Evolutionary conservation across 2,888 invertebrate genomes (phyloP), one percentile per base, ranked within the genome.

Genomic region (Agrilus mali): DNA sequence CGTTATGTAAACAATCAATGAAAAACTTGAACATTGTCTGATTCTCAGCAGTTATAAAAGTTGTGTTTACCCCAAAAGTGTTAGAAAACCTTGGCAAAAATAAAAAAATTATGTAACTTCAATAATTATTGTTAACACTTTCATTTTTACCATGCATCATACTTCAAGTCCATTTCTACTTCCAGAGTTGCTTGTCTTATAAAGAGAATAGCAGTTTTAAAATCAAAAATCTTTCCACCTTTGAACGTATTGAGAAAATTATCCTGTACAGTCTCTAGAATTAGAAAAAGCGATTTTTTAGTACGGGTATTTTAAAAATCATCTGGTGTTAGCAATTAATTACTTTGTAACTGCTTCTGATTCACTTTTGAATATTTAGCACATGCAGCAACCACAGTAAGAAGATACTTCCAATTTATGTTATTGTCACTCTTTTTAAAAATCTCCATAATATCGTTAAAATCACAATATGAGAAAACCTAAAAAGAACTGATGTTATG

Each of bases 131-230:
- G 17, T 17, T 17, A 20, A 20, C 20, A 7, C 20, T 20, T 20
- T 20, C 5, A 20, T 20, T 20, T 35, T 38, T 41, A 47, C 47
- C 47, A 47, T n/a, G 36, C 13, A n/a, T 22, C 17, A 27, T 47
- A 47, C 33, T 34, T 15, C 27, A 47, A 20, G 12, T 39, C 33
- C 41, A 42, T 36, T 12, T 38, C 40, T 15, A 33, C 12, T 38
- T 47, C 47, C 32, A 47, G 17, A 27, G 39, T 45, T 33, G 7
- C 41, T 37, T 47, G 47, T 33, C 47, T 27, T 41, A 41, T 43
- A 22, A 47, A 34, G n/a, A 47, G 32, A 3, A 47, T 6, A 6
- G 36, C 43, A 40, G 37, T 45, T 10, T 43, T 31, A 8, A 47
- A 47, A 10, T 15, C 12, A 2, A 33, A 33, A 16, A 39, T 12